Percentiles rank a stretch among this genome's conserved stretches.
Conservation (phyloP, 2,113 vertebrate genomes). For the Lonchura striata region DNA sequence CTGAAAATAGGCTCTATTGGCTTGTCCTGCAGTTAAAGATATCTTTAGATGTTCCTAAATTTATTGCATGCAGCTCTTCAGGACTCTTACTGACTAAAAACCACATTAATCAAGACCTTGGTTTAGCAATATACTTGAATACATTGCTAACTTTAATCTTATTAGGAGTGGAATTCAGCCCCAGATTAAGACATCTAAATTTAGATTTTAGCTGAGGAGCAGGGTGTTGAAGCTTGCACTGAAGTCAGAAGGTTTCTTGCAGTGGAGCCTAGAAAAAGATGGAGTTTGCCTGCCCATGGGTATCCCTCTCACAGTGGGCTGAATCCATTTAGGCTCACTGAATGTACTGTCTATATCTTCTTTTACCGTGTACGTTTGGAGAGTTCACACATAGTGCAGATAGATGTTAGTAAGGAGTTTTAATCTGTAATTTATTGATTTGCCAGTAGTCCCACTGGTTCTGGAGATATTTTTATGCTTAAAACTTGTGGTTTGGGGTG, state of each 20-base stretch:
- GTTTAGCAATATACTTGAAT: not conserved
- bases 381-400: not conserved
- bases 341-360: not conserved
- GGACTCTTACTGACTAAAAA: not conserved
- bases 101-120: not conserved
- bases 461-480: not conserved
- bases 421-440: not conserved
- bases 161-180: not conserved
- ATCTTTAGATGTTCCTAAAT: not conserved
- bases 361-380: not conserved
- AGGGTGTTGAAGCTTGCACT: not conserved
- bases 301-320: not conserved
- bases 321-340: not conserved
- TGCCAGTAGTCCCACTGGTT: not conserved
- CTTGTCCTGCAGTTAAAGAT: not conserved
- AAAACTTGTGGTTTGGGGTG: not conserved
- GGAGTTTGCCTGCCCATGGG: not conserved
- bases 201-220: not conserved
- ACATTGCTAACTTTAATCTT: not conserved
- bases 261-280: not conserved
- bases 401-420: not conserved
- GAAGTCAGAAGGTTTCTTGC: not conserved
- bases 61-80: not conserved
- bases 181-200: constrained; percentile 9
- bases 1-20: not conserved